These are phyloP conservation scores for Odontocolon sp. DNA, from an alignment of 2,888 invertebrate species.

Conservation along the genomic window DNA sequence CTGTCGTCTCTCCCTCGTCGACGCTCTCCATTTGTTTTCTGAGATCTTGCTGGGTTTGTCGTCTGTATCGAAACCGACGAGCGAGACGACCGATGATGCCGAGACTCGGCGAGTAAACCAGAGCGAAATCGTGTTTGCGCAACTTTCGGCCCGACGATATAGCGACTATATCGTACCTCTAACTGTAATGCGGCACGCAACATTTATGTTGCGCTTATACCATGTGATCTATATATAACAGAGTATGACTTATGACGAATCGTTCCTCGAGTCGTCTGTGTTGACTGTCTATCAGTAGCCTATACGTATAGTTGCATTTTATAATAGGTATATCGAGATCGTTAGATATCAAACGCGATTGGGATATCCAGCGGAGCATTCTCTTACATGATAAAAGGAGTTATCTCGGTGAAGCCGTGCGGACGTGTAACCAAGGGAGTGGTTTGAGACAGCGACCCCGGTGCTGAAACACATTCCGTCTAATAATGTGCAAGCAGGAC, in stretches of 20 bases:
- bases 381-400: neutral
- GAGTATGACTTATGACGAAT: slow-evolving; percentile 40
- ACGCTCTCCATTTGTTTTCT: neutral
- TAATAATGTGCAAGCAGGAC: slow-evolving; percentile 37
- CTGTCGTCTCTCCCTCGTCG: slow-evolving; percentile 14
- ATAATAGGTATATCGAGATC: slow-evolving; percentile 19
- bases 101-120: slow-evolving; percentile 17
- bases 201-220: slow-evolving; percentile 9
- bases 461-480: slow-evolving; percentile 44
- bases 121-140: slow-evolving; percentile 41
- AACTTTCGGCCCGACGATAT: slow-evolving; percentile 17
- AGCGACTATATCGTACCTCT: neutral
- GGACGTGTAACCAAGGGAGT: slow-evolving; percentile 50
- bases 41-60: neutral
- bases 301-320: slow-evolving; percentile 13
- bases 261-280: neutral
- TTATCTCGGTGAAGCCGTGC: slow-evolving; percentile 32
- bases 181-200: slow-evolving; percentile 23
- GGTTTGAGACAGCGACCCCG: slow-evolving; percentile 25
- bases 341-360: slow-evolving; percentile 23
- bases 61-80: neutral
- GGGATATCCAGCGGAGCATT: slow-evolving; percentile 18
- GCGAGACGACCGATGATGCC: slow-evolving; percentile 36
- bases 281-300: neutral
- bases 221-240: neutral